Evolutionary conservation across 2,888 invertebrate genomes (phyloP), one percentile per base, ranked within the genome.

Genomic region (Megamerina dolium): DNA sequence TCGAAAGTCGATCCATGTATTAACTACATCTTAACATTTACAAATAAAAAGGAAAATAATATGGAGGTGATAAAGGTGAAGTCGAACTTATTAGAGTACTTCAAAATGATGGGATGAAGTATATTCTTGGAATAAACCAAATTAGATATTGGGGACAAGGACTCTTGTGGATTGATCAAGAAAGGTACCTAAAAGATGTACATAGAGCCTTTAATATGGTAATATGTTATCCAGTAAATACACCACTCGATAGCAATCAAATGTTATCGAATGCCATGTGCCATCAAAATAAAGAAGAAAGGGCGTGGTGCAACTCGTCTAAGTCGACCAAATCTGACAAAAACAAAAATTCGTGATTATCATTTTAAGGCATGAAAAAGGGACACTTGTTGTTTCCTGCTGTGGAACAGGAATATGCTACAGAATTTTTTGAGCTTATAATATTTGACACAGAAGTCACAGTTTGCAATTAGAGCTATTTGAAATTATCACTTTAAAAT

Each of bases 81-180:
- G n/a, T n/a, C n/a, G 17, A 35, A 12, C 13, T 20, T 45, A 2
- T 21, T 21, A 19, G 10, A 27, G 3, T 20, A 17, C 10, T 48
- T 43, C 13, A 35, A 48, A 27, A 48, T 48, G 35, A 48, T 10
- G 16, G 17, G 12, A 37, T 36, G 9, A 42, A 26, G n/a, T 27
- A 19, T 6, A 37, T 37, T 14, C n/a, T 45, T 14, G 42, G 40
- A 12, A 37, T 48, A 34, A 37, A 21, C 19, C 34, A 43, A 10
- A 41, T 32, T 6, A 36, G 26, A 38, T 33, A 37, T 37, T 12
- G 36, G 16, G 10, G 9, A 10, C 35, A 35, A 10, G 26, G 32
- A 23, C 37, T 29, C 20, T 13, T 39, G 17, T 42, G 37, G 32
- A 14, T 35, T 13, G 43, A 48, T 36, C 48, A 43, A 29, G 23